Evolutionary conservation across 2,888 invertebrate genomes (phyloP).

Genomic region (Cheilosia vernalis): DNA sequence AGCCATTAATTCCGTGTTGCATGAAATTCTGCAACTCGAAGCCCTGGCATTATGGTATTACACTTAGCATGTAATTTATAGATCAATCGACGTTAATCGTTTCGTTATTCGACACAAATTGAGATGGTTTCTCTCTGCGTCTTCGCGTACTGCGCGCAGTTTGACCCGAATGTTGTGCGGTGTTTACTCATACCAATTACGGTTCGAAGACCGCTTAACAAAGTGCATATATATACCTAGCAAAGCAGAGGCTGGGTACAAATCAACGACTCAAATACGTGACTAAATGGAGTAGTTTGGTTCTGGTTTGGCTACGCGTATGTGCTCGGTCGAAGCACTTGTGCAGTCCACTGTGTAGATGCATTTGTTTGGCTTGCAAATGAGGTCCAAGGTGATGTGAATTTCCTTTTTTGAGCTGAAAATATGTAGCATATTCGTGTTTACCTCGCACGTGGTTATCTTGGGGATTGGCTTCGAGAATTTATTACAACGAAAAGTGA

Average conservation of each 20-base stretch:
- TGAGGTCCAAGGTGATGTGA: conserved; percentile 50
- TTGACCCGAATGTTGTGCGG: conserved; percentile 32
- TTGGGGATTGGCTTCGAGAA: too few species aligned
- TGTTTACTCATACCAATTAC: not conserved
- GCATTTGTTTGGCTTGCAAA: conserved; percentile 56
- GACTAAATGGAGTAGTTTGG: conserved; percentile 20
- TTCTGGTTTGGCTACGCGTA: not conserved
- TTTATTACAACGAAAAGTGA: too few species aligned
- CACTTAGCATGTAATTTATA: conserved; percentile 22
- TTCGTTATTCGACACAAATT: conserved; percentile 42
- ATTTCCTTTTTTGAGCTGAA: conserved; percentile 55
- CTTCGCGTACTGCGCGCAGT: conserved; percentile 1
- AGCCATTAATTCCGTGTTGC: conserved; percentile 60
- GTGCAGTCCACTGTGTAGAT: conserved; percentile 3
- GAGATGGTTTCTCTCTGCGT: conserved; percentile 30
- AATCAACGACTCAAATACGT: conserved; percentile 35
- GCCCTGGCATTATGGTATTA: not conserved
- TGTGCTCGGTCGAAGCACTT: too few species aligned
- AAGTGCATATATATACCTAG: conserved; percentile 7
- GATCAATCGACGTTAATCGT: conserved; percentile 41
- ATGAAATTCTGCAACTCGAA: conserved; percentile 4
- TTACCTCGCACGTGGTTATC: too few species aligned
- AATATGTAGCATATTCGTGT: not conserved
- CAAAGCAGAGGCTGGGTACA: conserved; percentile 7
- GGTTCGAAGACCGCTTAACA: conserved; percentile 10